Base-by-base conservation (phyloP, 1,140 invertebrate species). In the Megalopta genalis region DNA sequence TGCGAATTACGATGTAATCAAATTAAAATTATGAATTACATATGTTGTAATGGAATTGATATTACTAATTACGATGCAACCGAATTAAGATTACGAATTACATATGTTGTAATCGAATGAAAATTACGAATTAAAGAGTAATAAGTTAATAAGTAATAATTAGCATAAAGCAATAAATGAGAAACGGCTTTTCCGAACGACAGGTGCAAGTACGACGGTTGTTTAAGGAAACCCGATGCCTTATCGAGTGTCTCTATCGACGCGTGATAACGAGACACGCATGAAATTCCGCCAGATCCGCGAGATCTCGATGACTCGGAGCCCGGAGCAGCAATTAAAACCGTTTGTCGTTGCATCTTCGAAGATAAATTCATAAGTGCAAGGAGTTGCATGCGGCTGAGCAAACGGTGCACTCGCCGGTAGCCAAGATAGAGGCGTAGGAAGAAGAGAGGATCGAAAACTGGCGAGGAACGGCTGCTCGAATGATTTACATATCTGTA, bases 261-360 rank as follows among this genome's bases (percentile, higher is more conserved):
- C 76, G 85, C 85, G 18, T 67, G 57, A 70, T 67, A 67, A 77
- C 74, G 54, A 71, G 32, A 32, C 32, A 32, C 32, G 32, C 32
- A 32, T 4, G 32, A 32, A 32, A 32, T 32, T 42, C 37, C 37
- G 10, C 25, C 39, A 23, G 27, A 54, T 37, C 42, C 25, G 62
- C 39, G 49, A 23, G 76, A 74, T 77, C 62, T 57, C 54, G 67
- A 60, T 64, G 60, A 46, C 67, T 39, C 83, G 52, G 18, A n/a
- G 87, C 87, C 85, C 74, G 73, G 49, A 84, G 87, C 87, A 70
- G 85, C 87, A 88, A 88, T 88, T 88, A 88, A 88, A 88, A 87
- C 79, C 83, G 86, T 88, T 88, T 88, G 81, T 88, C 81, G 86
- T 87, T 88, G 80, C 83, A 83, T 87, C 81, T 71, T 59, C 63